Conservation (phyloP, 2,113 vertebrate genomes). For the Alectura lathami region DNA sequence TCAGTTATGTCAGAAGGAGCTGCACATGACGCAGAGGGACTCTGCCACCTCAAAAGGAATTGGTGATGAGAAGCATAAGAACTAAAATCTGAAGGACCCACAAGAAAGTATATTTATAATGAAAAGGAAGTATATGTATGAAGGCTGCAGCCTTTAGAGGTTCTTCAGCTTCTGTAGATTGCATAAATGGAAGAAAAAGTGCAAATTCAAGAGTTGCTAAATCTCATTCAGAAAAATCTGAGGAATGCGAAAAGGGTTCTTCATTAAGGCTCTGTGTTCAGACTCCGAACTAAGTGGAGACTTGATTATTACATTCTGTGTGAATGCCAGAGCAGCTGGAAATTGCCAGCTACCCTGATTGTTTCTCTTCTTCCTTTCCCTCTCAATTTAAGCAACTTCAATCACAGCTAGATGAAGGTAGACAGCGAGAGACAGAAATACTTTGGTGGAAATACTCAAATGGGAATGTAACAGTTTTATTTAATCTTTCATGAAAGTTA, state of each 20-base stretch:
- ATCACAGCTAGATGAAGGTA: slow-evolving; percentile 16
- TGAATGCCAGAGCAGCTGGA: slow-evolving; percentile 39
- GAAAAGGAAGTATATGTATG: slow-evolving; percentile 40
- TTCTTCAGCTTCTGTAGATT: background rate
- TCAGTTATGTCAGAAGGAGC: background rate
- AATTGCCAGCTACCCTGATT: slow-evolving; percentile 3
- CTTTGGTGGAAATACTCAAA: slow-evolving; percentile 45
- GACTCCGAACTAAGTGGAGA: slow-evolving; percentile 6
- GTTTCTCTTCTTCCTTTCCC: slow-evolving; percentile 32
- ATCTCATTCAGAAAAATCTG: slow-evolving; percentile 2
- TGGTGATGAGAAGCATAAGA: background rate
- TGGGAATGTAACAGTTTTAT: slow-evolving; percentile 55
- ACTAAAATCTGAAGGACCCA: slow-evolving; percentile 36
- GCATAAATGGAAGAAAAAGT: background rate
- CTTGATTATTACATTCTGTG: slow-evolving; percentile 23
- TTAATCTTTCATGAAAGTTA: slow-evolving; percentile 59
- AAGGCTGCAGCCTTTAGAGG: slow-evolving; percentile 3
- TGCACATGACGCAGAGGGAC: background rate
- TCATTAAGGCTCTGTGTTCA: slow-evolving; percentile 29
- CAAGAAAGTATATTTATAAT: slow-evolving; percentile 10
- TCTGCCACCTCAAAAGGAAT: slow-evolving; percentile 42
- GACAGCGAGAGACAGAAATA: slow-evolving; percentile 26
- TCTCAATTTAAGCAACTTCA: slow-evolving; percentile 39
- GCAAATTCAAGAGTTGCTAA: background rate
- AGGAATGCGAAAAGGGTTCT: background rate